Base-by-base conservation (phyloP, 2,888 invertebrate genomes). In the Schizaphis graminum region DNA sequence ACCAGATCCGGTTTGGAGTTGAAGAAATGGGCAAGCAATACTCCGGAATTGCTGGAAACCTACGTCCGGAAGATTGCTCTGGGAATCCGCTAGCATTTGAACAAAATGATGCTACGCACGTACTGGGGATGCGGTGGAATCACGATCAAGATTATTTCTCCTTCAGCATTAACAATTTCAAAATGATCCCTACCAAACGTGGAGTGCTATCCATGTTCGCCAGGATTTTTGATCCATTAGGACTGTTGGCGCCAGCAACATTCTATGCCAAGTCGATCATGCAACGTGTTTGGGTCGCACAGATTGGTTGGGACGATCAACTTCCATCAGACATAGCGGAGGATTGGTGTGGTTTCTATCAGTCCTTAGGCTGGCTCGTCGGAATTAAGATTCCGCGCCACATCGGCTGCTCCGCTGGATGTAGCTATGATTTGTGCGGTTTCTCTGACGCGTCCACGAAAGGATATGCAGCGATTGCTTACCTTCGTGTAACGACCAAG, bases 241-340 rank as follows among this genome's bases (percentile, higher is more conserved):
- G 94, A 3, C 86, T 93, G 57, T 7, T 57, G 7, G 24, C 26
- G 5, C 57, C 26, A 1, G 2, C 26, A 8, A 26, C 8, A 26
- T 57, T 57, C 8, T 57, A 57, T 26, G 57, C 57, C 0, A 57
- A 57, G 26, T 8, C 26, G 1, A 57, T 57, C 49, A 41, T 93
- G 41, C 94, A 94, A 26, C 56, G 88, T 24, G n/a, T 94, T 35
- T 94, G 94, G 94, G 35, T 77, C 8, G 5, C 57, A 47, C 88
- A 57, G 28, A 28, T 85, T 2, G 49, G 26, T 0, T 94, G 94
- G 94, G 94, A 94, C 24, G 89, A 77, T 44, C 94, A 88, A 0
- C 28, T 94, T 10, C 57, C 94, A 0, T 8, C 41, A 3, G 26
- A 61, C 49, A 4, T 87, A 0, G 57, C 57, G 0, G 57, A 57